Conservation (phyloP, 2,113 vertebrate species). For the Equus quagga region DNA sequence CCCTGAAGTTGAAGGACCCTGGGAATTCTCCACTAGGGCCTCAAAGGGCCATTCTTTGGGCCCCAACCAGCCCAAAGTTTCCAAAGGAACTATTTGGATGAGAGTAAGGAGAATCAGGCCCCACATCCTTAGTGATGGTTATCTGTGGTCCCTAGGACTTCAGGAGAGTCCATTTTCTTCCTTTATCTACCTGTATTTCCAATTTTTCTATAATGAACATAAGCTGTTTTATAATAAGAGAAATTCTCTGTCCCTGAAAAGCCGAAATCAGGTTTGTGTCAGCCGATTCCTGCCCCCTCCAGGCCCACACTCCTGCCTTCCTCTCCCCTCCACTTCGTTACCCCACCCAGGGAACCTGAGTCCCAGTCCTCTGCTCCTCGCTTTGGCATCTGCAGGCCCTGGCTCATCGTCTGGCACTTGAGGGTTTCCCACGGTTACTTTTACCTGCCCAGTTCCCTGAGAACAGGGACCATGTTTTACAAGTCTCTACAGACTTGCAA, state of each 20-base stretch:
- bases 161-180: not conserved
- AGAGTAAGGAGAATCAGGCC: not conserved
- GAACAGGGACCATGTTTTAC: not conserved
- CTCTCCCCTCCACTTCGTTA: accelerated
- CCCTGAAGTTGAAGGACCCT: not conserved
- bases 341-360: too few relatives aligned
- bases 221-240: not conserved
- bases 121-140: accelerated
- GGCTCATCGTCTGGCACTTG: not conserved
- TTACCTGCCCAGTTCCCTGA: not conserved
- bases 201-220: not conserved
- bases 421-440: accelerated
- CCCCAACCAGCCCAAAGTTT: not conserved
- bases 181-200: not conserved
- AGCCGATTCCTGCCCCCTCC: not conserved
- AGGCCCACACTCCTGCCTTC: not conserved
- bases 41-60: not conserved
- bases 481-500: too few relatives aligned
- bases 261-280: not conserved
- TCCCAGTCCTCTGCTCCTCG: not conserved
- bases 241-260: not conserved
- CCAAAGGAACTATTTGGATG: not conserved
- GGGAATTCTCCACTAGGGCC: not conserved
- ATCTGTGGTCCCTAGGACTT: not conserved
- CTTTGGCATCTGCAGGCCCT: not conserved